phyloP scores from a whole-genome alignment of 64 coral and sea anemone species.

The Anthopleura sola region DNA sequence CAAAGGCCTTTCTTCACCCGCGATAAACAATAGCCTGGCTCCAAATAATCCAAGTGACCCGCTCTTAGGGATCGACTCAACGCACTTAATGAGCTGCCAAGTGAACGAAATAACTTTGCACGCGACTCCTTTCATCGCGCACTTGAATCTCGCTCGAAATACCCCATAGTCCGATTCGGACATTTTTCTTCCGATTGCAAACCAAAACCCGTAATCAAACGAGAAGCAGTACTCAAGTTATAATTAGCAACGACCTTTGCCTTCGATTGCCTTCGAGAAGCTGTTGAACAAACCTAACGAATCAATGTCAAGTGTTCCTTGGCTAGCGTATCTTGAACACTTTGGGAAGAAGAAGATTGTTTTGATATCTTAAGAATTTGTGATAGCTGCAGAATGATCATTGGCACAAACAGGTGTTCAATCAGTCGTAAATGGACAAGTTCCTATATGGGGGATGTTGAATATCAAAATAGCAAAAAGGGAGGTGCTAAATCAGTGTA shows the following conservation, averaged over 20 bases:
- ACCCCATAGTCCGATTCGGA: not conserved
- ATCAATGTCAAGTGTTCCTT: not conserved
- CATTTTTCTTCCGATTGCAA: not conserved
- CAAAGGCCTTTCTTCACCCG: slow-evolving; percentile 3
- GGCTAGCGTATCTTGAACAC: not conserved
- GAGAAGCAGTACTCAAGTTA: not conserved
- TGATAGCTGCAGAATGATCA: not conserved
- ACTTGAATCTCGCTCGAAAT: not conserved
- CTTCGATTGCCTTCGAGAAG: not conserved
- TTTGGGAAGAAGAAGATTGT: not conserved
- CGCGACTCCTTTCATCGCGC: slow-evolving; percentile 11
- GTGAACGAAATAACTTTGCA: not conserved
- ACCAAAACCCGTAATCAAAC: not conserved
- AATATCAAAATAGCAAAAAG: not conserved
- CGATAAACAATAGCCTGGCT: not conserved
- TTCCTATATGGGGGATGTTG: not conserved
- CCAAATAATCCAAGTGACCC: slow-evolving; percentile 1
- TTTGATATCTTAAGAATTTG: not conserved
- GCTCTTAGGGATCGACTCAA: slow-evolving; percentile 9
- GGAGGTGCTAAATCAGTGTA: not conserved
- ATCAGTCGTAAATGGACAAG: not conserved
- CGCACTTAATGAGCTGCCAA: slow-evolving; percentile 19
- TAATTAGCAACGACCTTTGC: not conserved
- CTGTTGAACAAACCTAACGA: not conserved
- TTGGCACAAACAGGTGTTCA: not conserved